Base-by-base conservation (phyloP, 2,113 vertebrate genomes). In the Marmota monax region DNA sequence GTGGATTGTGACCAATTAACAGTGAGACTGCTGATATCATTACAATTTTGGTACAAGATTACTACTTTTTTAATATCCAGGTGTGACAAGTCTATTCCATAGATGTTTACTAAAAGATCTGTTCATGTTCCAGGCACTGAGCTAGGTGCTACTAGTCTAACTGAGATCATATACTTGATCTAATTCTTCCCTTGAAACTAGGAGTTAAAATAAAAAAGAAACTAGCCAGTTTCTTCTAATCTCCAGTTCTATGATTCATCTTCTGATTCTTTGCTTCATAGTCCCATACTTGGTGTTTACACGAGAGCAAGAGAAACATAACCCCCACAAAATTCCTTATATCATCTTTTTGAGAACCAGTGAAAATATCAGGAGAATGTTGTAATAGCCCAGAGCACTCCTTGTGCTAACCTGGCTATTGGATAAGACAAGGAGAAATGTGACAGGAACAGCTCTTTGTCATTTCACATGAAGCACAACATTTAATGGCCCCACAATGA, bases 151-250 rank as follows among this genome's bases (percentile, higher is more conserved):
- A 37, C 45, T 27, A 23, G 34, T 42, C n/a, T 76, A 88, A 80
- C 20, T 51, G 39, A 78, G 25, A 76, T 79, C 78, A 84, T 22
- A 4, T 61, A 90, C 74, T 4, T 80, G 61, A 95, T 74, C 11
- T 18, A 45, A 51, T 90, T 86, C n/a, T 78, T 69, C 90, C 69
- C 70, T 89, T 90, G 4, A 73, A 67, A 84, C 17, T n/a, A 18
- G 7, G 23, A 94, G 83, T 70, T 92, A 88, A 95, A 90, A 23
- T 37, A 85, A 89, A 93, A 51, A 92, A 48, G 20, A 80, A 61
- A 32, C 6, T 84, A 90, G n/a, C 32, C 42, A 90, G 22, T 74
- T 82, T 90, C 34, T 89, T 90, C 77, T 92, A 37, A 92, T 25
- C 32, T 78, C 34, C 74, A 84, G 69, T 88, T 6, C 39, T 92